Evolutionary conservation across 1,140 invertebrate species (phyloP).

Genomic region (Ladona fulva): DNA sequence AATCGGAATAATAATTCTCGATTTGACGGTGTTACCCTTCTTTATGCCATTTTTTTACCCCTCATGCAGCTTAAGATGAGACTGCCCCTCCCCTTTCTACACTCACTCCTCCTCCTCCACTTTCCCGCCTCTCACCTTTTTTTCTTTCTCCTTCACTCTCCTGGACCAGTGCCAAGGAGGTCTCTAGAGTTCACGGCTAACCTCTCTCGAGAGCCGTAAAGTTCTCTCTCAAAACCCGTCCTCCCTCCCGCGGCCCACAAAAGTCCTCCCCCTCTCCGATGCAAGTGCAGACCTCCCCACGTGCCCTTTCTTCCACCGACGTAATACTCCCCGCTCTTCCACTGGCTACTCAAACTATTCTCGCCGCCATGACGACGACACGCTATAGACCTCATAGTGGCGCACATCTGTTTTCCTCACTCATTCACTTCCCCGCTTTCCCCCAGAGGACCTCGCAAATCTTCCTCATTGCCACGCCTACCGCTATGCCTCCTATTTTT

Average conservation of each 20-base stretch:
- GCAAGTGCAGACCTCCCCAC: background rate
- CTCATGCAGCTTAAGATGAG: too few relatives aligned
- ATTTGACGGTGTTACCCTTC: too few relatives aligned
- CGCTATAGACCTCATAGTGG: background rate
- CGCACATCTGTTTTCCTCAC: background rate
- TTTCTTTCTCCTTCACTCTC: background rate
- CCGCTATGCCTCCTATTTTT: background rate
- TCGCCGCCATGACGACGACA: background rate
- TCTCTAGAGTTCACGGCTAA: constrained; percentile 8
- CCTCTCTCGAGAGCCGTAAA: constrained; percentile 3
- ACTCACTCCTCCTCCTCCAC: background rate
- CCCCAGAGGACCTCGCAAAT: background rate
- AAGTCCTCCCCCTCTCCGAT: background rate
- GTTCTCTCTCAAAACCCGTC: background rate
- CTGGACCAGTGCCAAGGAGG: background rate
- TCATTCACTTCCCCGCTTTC: background rate
- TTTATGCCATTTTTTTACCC: too few relatives aligned
- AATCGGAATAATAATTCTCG: too few relatives aligned
- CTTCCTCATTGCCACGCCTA: background rate
- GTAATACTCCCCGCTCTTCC: background rate
- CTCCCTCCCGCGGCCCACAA: background rate
- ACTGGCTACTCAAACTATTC: background rate
- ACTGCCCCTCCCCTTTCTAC: background rate
- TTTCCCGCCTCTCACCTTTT: background rate
- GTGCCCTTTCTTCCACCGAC: background rate